Evolutionary conservation across 2,888 invertebrate genomes (phyloP).

Genomic region (Xylota sylvarum): DNA sequence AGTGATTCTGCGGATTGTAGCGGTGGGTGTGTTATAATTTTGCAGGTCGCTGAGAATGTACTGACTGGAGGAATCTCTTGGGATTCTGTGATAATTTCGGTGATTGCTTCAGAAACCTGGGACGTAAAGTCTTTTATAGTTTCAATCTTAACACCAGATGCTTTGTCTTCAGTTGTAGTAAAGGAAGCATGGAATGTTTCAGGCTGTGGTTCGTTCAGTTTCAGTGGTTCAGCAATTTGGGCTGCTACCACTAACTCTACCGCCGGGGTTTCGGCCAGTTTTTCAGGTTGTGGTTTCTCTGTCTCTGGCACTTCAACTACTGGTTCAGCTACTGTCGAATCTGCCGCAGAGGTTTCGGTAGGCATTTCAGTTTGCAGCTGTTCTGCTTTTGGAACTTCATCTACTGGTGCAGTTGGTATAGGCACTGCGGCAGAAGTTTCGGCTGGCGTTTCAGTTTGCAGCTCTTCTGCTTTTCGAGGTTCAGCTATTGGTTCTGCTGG

Average conservation of each 20-base stretch:
- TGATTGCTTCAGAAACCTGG: constrained; percentile 37
- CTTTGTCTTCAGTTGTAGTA: constrained; percentile 23
- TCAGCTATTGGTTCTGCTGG: too few relatives aligned
- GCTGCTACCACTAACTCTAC: neutral
- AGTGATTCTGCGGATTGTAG: constrained; percentile 52
- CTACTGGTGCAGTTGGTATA: neutral
- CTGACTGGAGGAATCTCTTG: constrained; percentile 23
- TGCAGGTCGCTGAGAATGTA: constrained; percentile 33
- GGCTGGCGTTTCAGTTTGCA: too few relatives aligned
- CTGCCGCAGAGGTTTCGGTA: too few relatives aligned
- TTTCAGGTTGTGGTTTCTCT: neutral
- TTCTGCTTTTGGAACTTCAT: neutral
- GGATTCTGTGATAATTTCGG: constrained; percentile 13
- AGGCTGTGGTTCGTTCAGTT: neutral
- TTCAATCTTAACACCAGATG: constrained; percentile 37
- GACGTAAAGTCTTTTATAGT: constrained; percentile 45
- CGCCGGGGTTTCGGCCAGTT: neutral
- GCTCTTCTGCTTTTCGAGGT: too few relatives aligned
- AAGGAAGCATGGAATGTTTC: neutral
- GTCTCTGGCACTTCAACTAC: too few relatives aligned
- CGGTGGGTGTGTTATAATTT: constrained; percentile 35
- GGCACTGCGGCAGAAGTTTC: too few relatives aligned
- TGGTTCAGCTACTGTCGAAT: too few relatives aligned
- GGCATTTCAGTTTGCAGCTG: too few relatives aligned
- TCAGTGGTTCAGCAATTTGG: neutral